A percentile compares a stretch with the other conserved stretches of the same genome.
These are phyloP conservation scores for Pollachius pollachius DNA, from an alignment of 2,113 vertebrate species.

Conservation along the genomic window DNA sequence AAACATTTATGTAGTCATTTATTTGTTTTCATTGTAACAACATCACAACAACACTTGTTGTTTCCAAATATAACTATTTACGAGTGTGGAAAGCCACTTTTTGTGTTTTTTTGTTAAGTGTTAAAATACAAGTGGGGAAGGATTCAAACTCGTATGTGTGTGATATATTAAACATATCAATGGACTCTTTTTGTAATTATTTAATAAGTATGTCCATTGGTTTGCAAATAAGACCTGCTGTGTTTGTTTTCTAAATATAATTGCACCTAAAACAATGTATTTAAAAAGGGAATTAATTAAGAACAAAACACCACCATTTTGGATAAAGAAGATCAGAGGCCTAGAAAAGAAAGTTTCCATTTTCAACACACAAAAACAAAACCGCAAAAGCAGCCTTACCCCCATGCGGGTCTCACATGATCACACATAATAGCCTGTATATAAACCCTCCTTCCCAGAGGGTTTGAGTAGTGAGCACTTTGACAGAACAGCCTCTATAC, in stretches of 20 bases:
- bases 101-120: too few relatives aligned
- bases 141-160: too few relatives aligned
- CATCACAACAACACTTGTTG: too few relatives aligned
- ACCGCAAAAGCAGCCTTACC: constrained; percentile 40
- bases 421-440: constrained; percentile 45
- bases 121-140: too few relatives aligned
- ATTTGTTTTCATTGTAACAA: too few relatives aligned
- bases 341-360: constrained; percentile 29
- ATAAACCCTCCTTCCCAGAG: constrained; percentile 28
- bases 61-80: too few relatives aligned
- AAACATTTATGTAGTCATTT: too few relatives aligned
- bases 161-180: too few relatives aligned
- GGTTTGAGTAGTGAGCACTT: not conserved
- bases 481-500: not conserved
- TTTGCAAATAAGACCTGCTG: too few relatives aligned
- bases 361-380: constrained; percentile 25
- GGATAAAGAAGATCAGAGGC: constrained; percentile 15
- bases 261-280: not conserved
- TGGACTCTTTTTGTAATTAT: too few relatives aligned
- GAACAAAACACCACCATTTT: not conserved
- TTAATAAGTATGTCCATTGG: too few relatives aligned
- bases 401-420: constrained; percentile 23
- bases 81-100: too few relatives aligned
- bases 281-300: constrained; percentile 32
- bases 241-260: not conserved